A percentile compares a stretch with the other conserved stretches of the same genome.
Conservation (phyloP, 2,113 vertebrate genomes). For the Ellobius talpinus region DNA sequence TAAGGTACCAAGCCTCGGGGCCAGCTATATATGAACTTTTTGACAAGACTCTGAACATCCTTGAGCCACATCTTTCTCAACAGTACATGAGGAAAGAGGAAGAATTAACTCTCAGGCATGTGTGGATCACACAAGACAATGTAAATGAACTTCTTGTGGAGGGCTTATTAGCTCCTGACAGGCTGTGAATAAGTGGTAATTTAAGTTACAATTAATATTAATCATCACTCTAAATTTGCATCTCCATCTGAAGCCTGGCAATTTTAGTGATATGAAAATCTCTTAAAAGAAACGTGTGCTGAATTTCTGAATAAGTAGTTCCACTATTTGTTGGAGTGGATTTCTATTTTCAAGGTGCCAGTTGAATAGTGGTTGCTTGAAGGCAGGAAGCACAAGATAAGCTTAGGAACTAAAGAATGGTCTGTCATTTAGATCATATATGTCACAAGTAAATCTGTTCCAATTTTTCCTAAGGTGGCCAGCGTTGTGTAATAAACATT, state of each 20-base stretch:
- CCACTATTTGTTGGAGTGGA: neutral
- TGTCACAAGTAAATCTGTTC: conserved; percentile 1
- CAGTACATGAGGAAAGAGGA: neutral
- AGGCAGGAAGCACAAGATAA: conserved; percentile 19
- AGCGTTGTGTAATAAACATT: conserved; percentile 50
- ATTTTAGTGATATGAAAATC: conserved; percentile 44
- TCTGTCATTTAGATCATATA: neutral
- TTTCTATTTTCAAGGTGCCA: neutral
- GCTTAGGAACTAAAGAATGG: neutral
- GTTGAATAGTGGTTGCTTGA: neutral
- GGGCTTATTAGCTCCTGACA: neutral
- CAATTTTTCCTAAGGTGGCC: neutral
- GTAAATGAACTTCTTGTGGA: conserved; percentile 29
- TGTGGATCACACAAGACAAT: neutral
- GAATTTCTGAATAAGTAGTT: conserved; percentile 10
- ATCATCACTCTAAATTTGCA: conserved; percentile 39
- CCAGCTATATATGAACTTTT: neutral
- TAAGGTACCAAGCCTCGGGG: neutral
- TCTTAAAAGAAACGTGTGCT: conserved; percentile 37
- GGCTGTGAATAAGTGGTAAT: conserved; percentile 18
- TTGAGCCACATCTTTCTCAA: conserved; percentile 8
- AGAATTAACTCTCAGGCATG: conserved; percentile 20
- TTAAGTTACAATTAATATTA: conserved; percentile 45
- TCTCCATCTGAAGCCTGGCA: conserved; percentile 32
- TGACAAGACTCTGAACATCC: neutral